phyloP scores from a whole-genome alignment of 2,888 invertebrate genomes.

The Thymelicus lineola region DNA sequence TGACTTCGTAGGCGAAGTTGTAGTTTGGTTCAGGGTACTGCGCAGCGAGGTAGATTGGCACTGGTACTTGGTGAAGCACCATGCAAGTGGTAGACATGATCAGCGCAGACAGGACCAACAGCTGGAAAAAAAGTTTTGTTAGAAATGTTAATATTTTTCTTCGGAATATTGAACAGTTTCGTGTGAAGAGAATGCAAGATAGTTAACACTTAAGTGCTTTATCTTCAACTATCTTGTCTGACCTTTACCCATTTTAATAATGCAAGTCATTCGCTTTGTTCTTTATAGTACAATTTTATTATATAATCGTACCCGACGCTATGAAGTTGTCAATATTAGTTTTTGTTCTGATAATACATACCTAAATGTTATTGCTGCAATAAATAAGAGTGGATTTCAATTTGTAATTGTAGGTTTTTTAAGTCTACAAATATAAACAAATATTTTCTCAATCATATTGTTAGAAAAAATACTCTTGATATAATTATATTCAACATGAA shows the following conservation, averaged over 20 bases:
- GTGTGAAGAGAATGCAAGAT: neutral
- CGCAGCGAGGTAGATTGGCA: constrained; percentile 46
- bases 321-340: no score
- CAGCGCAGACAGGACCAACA: constrained; percentile 51
- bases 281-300: neutral
- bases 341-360: no score
- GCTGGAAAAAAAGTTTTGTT: constrained; percentile 38
- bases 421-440: no score
- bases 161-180: neutral
- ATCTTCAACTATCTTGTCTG: constrained; percentile 1
- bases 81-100: constrained; percentile 67
- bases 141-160: neutral
- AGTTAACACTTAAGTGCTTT: neutral
- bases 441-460: no score
- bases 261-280: neutral
- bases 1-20: constrained; percentile 83
- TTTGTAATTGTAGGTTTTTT: no score
- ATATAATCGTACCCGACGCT: neutral
- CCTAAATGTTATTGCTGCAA: no score
- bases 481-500: no score
- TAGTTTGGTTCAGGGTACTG: constrained; percentile 58
- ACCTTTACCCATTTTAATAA: constrained; percentile 1
- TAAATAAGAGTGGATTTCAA: no score
- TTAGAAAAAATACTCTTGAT: no score
- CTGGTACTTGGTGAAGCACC: constrained; percentile 61